Evolutionary conservation across 2,888 invertebrate genomes (phyloP), one percentile per base, ranked within the genome.

Genomic region (Tuta absoluta): DNA sequence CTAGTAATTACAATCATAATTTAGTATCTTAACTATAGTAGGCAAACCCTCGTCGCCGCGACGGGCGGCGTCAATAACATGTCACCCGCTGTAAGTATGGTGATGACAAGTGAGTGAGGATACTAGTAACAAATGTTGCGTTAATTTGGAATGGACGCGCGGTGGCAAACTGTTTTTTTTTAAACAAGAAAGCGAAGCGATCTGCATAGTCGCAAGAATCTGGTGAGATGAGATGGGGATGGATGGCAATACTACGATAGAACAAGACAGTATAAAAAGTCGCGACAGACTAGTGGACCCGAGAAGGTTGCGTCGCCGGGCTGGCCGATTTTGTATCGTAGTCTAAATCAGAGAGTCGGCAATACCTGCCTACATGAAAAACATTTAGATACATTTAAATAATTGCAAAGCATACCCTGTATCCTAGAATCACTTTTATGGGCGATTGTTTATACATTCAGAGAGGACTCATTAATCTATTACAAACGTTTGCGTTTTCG

Each of bases 391-490:
- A 94, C 93, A 93, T 94, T 93, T 94, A 95, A 95, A 95, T 95
- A 96, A 95, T 95, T 95, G 95, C 95, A 95, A 96, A 95, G 95
- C 95, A 95, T 96, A 96, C 96, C 96, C 96, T 96, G 96, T 96
- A 96, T 96, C 96, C 96, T 96, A 95, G 93, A 94, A 94, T 95
- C 95, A 95, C 95, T 93, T 92, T 93, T 92, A 93, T 92, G 93
- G 93, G 93, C 93, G 89, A 91, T 92, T 84, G 86, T 87, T 85
- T 87, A 82, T 86, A 86, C 84, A 89, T 88, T 89, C 88, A 85
- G 90, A 89, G 84, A 87, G 89, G 87, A 87, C 84, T 84, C 84
- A 84, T 84, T 84, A 81, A 78, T 87, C 84, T 88, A 88, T 86
- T 85, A 87, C 81, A 82, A 84, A 86, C 80, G 81, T 85, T 82